These are phyloP conservation scores for Ferrisia virgata DNA, from an alignment of 2,888 invertebrate species.

Conservation along the genomic window DNA sequence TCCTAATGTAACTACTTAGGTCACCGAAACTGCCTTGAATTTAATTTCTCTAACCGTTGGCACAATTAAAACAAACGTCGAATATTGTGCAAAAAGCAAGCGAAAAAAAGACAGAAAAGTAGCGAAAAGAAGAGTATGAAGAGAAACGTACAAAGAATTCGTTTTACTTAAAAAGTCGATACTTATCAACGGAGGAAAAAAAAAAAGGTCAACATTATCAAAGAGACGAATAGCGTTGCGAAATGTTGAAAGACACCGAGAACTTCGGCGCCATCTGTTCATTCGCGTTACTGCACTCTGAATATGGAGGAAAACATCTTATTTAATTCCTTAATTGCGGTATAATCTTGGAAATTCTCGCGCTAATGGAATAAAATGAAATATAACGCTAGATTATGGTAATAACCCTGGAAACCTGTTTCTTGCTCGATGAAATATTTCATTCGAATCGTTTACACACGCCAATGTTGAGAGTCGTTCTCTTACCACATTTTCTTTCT, in stretches of 20 bases:
- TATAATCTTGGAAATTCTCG: background rate
- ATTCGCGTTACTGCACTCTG: background rate
- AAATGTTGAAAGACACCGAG: background rate
- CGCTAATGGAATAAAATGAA: conserved; percentile 2
- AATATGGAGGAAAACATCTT: background rate
- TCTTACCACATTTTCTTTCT: background rate
- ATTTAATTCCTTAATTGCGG: conserved; percentile 3
- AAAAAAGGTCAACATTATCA: background rate
- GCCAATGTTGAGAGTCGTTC: background rate
- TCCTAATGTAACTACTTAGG: no score
- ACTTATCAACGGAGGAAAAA: background rate
- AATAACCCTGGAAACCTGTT: background rate
- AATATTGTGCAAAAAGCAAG: no score
- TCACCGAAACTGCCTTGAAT: no score
- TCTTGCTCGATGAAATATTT: background rate
- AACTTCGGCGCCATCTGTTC: background rate
- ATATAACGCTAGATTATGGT: background rate
- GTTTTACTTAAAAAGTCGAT: background rate
- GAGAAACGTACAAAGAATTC: background rate
- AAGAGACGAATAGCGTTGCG: background rate
- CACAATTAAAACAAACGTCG: no score
- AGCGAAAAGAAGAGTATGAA: no score
- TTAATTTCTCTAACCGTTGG: no score
- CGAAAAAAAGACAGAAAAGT: no score
- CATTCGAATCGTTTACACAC: background rate